Evolutionary conservation across 1,140 invertebrate species (phyloP), one percentile per base, ranked within the genome.

Genomic region (Leucophenga varia): DNA sequence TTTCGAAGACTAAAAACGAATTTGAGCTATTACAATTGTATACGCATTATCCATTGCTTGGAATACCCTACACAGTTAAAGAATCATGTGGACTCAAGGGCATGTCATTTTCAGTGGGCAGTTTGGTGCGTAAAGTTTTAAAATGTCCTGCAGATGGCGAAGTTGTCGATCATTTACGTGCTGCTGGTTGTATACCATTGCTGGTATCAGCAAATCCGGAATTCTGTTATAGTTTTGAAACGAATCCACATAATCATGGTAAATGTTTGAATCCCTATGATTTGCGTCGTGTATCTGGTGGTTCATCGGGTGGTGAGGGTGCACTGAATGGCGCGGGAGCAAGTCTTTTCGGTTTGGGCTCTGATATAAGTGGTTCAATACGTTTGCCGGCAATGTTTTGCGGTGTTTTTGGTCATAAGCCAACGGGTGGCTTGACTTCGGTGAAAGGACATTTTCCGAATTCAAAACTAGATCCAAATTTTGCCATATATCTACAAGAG

Each of bases 281-380:
- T 57, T 60, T 79, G 5, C 74, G 76, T 2, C 74, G 81, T 39
- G 84, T 83, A 1, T 55, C 81, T 10, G 89, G 88, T 0, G 90
- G 90, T n/a, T 88, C 86, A 3, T 89, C 87, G 0, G 87, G 87
- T 2, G 87, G 87, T 6, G 87, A 89, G 84, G 83, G 75, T 0
- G 82, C 86, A 0, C 54, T 91, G 4, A 70, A 93, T 22, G 84
- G 84, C 13, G 72, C 85, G 34, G 90, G 82, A 12, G 90, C 86
- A 12, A 86, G 89, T 0, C 69, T 88, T 0, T 80, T 94, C 37
- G 91, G 92, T 20, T 74, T 97, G 22, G 89, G 87, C 7, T 91
- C 91, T 0, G 94, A 97, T 69, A 83, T 95, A 35, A 87, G 85
- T n/a, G 86, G 93, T 10, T 94, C 90, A 16, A 89, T 96, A 39